Percentiles rank a stretch among this genome's conserved stretches.
These are phyloP conservation scores for Herpailurus yagouaroundi DNA, from an alignment of 2,113 vertebrate genomes.

Conservation along the genomic window DNA sequence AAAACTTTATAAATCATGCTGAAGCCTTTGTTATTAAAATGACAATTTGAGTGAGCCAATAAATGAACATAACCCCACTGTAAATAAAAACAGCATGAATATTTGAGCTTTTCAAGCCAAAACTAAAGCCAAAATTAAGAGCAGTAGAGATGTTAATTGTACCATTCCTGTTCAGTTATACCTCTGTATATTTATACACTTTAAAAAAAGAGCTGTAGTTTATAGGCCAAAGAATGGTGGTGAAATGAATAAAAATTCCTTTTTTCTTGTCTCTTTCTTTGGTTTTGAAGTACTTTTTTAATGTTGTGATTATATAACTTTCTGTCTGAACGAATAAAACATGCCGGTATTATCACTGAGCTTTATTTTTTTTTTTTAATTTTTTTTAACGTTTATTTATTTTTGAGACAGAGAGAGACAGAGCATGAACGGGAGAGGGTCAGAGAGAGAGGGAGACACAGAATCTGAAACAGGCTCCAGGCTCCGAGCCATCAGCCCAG, in stretches of 20 bases:
- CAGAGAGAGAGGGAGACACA: too few relatives aligned
- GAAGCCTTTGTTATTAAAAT: constrained; percentile 44
- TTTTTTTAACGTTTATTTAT: too few relatives aligned
- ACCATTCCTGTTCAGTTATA: constrained; percentile 1
- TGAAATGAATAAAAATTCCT: background rate
- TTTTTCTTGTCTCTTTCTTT: background rate
- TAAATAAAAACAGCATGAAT: constrained; percentile 12
- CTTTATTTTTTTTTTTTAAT: background rate
- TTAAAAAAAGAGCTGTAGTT: background rate
- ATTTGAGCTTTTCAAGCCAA: background rate
- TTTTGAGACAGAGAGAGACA: too few relatives aligned
- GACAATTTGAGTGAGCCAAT: background rate
- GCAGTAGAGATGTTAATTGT: constrained; percentile 19
- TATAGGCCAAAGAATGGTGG: background rate
- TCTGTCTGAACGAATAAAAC: background rate
- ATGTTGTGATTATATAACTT: background rate
- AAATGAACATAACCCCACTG: background rate
- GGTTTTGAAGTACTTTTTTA: constrained; percentile 10
- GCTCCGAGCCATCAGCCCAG: too few relatives aligned
- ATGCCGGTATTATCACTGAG: constrained; percentile 34
- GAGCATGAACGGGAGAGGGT: too few relatives aligned
- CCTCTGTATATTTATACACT: background rate
- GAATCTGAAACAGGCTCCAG: too few relatives aligned
- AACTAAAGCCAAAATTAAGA: constrained; percentile 12
- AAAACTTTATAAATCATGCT: constrained; percentile 48